Base-by-base conservation (phyloP, 2,113 vertebrate species). In the Columbina picui region DNA sequence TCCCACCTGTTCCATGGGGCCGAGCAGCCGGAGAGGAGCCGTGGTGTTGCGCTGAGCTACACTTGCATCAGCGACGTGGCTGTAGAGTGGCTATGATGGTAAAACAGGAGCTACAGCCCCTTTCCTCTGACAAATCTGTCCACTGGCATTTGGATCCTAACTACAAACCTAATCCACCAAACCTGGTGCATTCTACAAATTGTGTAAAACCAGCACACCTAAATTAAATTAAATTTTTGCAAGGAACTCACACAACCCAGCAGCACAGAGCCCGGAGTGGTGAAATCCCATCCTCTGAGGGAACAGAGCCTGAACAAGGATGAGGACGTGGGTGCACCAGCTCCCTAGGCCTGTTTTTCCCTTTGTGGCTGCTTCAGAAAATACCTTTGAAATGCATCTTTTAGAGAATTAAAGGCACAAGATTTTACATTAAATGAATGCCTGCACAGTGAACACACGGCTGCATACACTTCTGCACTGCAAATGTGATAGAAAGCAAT, bases 41-140 rank as follows among this genome's bases (percentile, higher is more conserved):
- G 1, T 52, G 39, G 27, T 2, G 3, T 3, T 36, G 57, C 53
- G 14, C 57, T 12, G 74, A 78, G 59, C 59, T 36, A 12, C 0
- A 0, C 43, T 17, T 56, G 59, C 55, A 64, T 69, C 64, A 69
- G 53, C 1, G 3, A 38, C 0, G 1, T 4, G 63, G 49, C 43
- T 81, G 63, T 53, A 56, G 16, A 45, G 7, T 9, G 27, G 30
- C 32, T 32, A 15, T 0, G 1, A 32, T 23, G 15, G 56, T 38
- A n/a, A 84, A 60, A 89, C 0, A 32, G 41, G 19, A 89, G 25
- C 19, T 30, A 23, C 25, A n/a, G 76, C 32, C 18, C 50, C 14
- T 45, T 64, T 86, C 14, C 29, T 65, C 69, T 65, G 36, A 53
- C 45, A 74, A 61, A 89, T 7, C 41, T 81, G 55, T 11, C 73